Base-by-base conservation (phyloP, 1,140 invertebrate genomes). In the Orchesella cincta region DNA sequence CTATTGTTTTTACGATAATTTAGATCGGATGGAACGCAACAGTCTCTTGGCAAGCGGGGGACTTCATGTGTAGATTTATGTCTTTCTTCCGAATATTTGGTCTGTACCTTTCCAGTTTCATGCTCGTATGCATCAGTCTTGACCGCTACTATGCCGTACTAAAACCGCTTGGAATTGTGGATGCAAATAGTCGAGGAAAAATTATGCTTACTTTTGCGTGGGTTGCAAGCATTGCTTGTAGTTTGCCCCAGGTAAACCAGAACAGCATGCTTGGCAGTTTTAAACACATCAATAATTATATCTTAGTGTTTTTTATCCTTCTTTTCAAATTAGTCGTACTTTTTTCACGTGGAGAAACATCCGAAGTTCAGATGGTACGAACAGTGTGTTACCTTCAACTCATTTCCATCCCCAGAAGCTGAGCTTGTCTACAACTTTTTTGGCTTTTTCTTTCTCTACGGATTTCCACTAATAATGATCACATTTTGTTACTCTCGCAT, bases 401-500 rank as follows among this genome's bases (percentile, higher is more conserved):
- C 89, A 16, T 91, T 94, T 81, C 88, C 90, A 23, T 89, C 89
- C 2, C 85, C 88, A 39, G 86, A 87, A 0, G 89, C 92, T 77
- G 91, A 94, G 85, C 83, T 93, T 54, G 87, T 89, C 0, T 96
- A 96, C 85, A 89, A 89, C 72, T 84, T 93, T 0, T 90, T 93
- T 70, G 92, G 91, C 46, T 93, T 94, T 90, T 82, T 91, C 1
- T 89, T 92, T 81, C 94, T 96, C 91, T 97, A 97, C 85, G 90
- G 90, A 35, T 86, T 95, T 2, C 95, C 95, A 0, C 86, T 97
- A 39, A 84, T 91, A 34, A 90, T 94, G 62, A 96, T 97, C 75
- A 90, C 94, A 62, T 94, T 92, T 83, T 93, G 92, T 82, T 97
- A 96, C 80, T 90, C 90, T 0, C 92, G 93, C 64, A 96, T 97